Conservation (phyloP, 2,797 vertebrate genomes). For the Cynodonichthys magdalenae region DNA sequence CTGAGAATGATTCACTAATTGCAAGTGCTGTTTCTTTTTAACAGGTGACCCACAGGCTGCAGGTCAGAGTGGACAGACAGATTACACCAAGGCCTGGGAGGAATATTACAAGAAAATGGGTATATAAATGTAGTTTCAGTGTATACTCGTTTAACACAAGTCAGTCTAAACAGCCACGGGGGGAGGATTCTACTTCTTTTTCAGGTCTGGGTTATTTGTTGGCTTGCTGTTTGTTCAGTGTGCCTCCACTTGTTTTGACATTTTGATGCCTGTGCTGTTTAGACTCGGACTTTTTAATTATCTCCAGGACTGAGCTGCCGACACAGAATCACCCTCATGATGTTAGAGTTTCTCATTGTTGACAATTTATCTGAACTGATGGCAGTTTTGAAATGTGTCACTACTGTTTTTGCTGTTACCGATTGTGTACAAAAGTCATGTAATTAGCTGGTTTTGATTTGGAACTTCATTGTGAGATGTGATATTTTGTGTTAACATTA, state of each 20-base stretch:
- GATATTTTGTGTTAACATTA: conserved; percentile 1
- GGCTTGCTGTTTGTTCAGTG: conserved; percentile 49
- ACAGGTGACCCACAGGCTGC: conserved; percentile 97
- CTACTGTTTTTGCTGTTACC: conserved; percentile 31
- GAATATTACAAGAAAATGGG: conserved; percentile 99
- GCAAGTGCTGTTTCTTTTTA: conserved; percentile 84
- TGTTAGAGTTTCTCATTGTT: conserved; percentile 30
- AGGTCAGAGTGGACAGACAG: conserved; percentile 97
- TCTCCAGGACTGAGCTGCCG: conserved; percentile 65
- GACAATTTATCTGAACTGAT: conserved; percentile 46
- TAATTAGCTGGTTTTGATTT: conserved; percentile 14
- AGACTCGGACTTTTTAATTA: conserved; percentile 69
- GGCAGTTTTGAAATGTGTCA: conserved; percentile 36
- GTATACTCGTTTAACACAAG: conserved; percentile 70
- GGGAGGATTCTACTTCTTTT: conserved; percentile 56
- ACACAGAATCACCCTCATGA: conserved; percentile 58
- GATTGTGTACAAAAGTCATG: conserved; percentile 42
- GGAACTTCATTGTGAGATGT: conserved; percentile 28
- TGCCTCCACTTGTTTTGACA: conserved; percentile 53
- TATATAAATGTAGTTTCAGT: conserved; percentile 85
- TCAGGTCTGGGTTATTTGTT: conserved; percentile 57
- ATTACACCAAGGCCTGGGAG: conserved; percentile 99
- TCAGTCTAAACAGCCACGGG: conserved; percentile 75
- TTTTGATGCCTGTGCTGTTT: conserved; percentile 73
- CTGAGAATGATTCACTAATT: conserved; percentile 79